Evolutionary conservation across 1,140 invertebrate genomes (phyloP).

Genomic region (Lycorma delicatula): DNA sequence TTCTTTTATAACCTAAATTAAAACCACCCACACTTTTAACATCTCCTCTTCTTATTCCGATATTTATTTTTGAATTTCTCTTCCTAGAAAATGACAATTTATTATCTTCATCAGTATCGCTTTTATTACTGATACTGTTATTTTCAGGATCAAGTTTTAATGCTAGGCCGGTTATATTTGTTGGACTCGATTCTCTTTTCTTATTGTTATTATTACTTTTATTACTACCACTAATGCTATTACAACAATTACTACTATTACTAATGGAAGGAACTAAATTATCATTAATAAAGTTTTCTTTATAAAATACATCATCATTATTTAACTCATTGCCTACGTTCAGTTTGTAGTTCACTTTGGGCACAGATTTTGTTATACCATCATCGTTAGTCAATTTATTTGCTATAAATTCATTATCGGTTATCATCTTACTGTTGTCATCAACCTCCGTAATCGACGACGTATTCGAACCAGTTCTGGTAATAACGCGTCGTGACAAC

Average conservation of each 20-base stretch:
- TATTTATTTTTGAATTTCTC: conserved; percentile 24
- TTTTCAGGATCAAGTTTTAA: too few relatives aligned
- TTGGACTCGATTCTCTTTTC: conserved; percentile 5
- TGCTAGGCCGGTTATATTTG: conserved; percentile 12
- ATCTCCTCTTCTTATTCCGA: conserved; percentile 22
- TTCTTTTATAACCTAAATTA: conserved; percentile 9
- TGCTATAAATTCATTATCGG: too few relatives aligned
- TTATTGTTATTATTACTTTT: not conserved
- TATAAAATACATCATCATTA: conserved; percentile 12
- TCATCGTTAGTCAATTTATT: too few relatives aligned
- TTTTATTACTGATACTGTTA: not conserved
- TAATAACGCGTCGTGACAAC: conserved; percentile 12
- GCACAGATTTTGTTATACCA: too few relatives aligned
- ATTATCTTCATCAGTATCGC: not conserved
- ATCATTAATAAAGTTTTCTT: too few relatives aligned
- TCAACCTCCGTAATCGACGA: conserved; percentile 11
- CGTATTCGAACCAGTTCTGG: conserved; percentile 17
- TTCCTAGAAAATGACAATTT: conserved; percentile 26
- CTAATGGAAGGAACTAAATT: too few relatives aligned
- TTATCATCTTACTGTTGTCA: not conserved
- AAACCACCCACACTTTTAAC: conserved; percentile 18
- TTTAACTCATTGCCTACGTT: too few relatives aligned
- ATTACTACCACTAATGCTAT: too few relatives aligned
- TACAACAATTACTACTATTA: too few relatives aligned
- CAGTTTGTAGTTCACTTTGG: too few relatives aligned